Evolutionary conservation across 2,113 vertebrate species (phyloP).

Genomic region (Arvicanthis niloticus): DNA sequence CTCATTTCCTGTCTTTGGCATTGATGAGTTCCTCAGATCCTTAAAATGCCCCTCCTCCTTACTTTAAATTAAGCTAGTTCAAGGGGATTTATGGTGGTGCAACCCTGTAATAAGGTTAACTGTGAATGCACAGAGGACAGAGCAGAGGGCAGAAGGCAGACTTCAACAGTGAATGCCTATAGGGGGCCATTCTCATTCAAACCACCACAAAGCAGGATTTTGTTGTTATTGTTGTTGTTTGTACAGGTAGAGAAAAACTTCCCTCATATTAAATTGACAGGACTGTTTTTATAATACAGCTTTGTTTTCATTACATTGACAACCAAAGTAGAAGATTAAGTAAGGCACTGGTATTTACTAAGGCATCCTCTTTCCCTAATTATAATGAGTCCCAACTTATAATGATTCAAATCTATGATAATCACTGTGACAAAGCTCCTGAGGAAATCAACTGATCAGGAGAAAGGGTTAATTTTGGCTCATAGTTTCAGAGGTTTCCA

Average conservation of each 20-base stretch:
- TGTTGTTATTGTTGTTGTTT: not conserved
- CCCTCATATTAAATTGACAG: not conserved
- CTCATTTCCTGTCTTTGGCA: not conserved
- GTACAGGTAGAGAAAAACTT: not conserved
- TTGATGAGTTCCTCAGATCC: not conserved
- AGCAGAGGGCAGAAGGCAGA: not conserved
- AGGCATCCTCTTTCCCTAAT: not conserved
- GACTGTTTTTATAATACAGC: not conserved
- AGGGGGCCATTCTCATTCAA: not conserved
- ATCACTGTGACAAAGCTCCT: not conserved
- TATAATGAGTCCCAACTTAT: not conserved
- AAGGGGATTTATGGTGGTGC: not conserved
- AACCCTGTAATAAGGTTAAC: not conserved
- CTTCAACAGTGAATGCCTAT: fast-evolving
- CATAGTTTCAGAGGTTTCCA: not conserved
- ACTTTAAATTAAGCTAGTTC: not conserved
- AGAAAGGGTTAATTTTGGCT: not conserved
- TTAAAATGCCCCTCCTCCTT: not conserved
- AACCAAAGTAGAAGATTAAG: not conserved
- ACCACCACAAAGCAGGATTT: not conserved
- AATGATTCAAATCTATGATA: not conserved
- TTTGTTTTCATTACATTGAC: not conserved
- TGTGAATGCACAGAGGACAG: fast-evolving
- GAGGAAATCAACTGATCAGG: not conserved
- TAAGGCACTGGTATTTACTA: not conserved